These are phyloP conservation scores for Campaea margaritaria DNA, from an alignment of 2,888 invertebrate genomes.

Conservation along the genomic window DNA sequence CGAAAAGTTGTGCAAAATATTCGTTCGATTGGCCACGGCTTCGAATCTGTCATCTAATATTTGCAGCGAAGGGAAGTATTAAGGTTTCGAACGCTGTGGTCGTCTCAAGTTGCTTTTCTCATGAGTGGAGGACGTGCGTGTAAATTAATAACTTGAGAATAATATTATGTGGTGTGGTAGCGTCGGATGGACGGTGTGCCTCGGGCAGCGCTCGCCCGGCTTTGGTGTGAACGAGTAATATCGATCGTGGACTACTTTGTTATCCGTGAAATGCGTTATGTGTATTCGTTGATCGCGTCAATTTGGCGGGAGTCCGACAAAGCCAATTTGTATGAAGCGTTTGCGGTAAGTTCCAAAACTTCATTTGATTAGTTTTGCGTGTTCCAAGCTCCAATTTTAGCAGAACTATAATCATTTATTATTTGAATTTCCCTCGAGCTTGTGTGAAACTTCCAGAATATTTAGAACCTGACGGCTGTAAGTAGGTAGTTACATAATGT, in stretches of 20 bases:
- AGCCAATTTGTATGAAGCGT: constrained; percentile 57
- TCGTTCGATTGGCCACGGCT: constrained; percentile 68
- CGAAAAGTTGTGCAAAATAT: constrained; percentile 65
- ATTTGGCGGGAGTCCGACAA: constrained; percentile 73
- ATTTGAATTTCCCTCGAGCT: too few relatives aligned
- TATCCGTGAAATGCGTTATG: constrained; percentile 71
- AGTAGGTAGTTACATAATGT: neutral
- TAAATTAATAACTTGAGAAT: constrained; percentile 83
- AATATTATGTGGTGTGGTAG: constrained; percentile 73
- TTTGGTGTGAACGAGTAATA: constrained; percentile 68
- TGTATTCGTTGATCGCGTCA: constrained; percentile 71
- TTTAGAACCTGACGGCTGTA: neutral
- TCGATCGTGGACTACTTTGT: constrained; percentile 76
- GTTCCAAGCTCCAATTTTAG: neutral
- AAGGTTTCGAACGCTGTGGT: constrained; percentile 85
- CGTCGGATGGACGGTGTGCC: constrained; percentile 68
- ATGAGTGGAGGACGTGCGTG: constrained; percentile 84
- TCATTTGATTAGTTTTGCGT: constrained; percentile 30
- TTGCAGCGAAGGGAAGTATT: constrained; percentile 84
- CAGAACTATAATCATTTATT: too few relatives aligned
- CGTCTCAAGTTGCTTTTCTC: constrained; percentile 85
- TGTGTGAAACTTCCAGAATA: neutral
- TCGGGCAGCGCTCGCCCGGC: constrained; percentile 67
- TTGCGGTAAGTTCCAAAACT: constrained; percentile 63
- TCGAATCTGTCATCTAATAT: constrained; percentile 82